Evolutionary conservation across 2,888 invertebrate species (phyloP).

Genomic region (Ormyrus rosae): DNA sequence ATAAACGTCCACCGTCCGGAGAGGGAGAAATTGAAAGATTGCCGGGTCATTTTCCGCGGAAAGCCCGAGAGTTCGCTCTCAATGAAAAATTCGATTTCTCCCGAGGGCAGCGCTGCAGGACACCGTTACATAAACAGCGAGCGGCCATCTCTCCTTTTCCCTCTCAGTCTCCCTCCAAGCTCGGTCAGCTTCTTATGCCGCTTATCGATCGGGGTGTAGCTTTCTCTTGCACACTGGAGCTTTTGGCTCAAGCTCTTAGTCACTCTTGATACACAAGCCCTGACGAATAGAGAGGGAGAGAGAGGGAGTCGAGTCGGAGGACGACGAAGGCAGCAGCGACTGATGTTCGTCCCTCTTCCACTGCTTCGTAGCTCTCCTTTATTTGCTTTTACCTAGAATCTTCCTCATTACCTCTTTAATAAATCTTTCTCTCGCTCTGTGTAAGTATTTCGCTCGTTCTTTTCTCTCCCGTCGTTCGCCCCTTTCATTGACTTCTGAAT

Average conservation of each 20-base stretch:
- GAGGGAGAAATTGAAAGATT: slow-evolving; percentile 46
- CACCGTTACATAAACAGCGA: slow-evolving; percentile 52
- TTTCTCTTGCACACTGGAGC: slow-evolving; percentile 58
- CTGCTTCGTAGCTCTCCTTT: slow-evolving; percentile 1
- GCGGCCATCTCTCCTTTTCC: neutral
- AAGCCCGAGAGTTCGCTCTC: neutral
- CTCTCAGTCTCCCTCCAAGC: neutral
- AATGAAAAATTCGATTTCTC: slow-evolving; percentile 53
- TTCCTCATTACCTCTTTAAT: slow-evolving; percentile 49
- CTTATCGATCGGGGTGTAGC: slow-evolving; percentile 66
- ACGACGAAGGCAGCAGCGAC: slow-evolving; percentile 1
- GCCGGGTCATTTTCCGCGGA: slow-evolving; percentile 41
- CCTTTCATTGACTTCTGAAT: slow-evolving; percentile 11
- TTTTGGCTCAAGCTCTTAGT: slow-evolving; percentile 59
- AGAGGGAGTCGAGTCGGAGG: neutral
- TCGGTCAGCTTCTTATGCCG: slow-evolving; percentile 49
- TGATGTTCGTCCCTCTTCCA: neutral
- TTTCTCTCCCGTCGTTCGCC: neutral
- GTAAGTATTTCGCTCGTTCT: slow-evolving; percentile 4
- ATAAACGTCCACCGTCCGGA: slow-evolving; percentile 20
- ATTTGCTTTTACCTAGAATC: slow-evolving; percentile 7
- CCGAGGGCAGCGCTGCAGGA: slow-evolving; percentile 22
- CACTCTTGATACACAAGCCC: slow-evolving; percentile 57
- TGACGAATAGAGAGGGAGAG: slow-evolving; percentile 33
- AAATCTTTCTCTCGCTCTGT: slow-evolving; percentile 35